Evolutionary conservation across 2,113 vertebrate genomes (phyloP).

Genomic region (Gobio gobio): DNA sequence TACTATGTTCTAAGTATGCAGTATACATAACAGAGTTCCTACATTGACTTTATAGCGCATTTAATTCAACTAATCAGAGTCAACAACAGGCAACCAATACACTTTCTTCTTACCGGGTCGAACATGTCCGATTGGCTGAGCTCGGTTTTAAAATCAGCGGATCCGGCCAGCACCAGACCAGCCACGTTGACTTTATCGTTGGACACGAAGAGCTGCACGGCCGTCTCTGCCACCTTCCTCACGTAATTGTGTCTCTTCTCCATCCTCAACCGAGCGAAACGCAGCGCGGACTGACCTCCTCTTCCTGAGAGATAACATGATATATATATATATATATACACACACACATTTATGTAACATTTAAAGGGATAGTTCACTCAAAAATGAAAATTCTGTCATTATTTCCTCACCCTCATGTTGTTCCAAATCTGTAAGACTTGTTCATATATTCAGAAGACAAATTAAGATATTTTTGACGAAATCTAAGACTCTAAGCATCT

Average conservation of each 20-base stretch:
- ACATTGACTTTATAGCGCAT: not conserved
- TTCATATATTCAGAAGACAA: no score
- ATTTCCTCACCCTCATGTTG: no score
- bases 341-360: not conserved
- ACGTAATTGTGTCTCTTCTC: constrained; percentile 99
- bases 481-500: no score
- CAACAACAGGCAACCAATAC: not conserved
- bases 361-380: not conserved
- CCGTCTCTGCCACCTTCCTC: constrained; percentile 97
- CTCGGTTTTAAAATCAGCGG: constrained; percentile 98
- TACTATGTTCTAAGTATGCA: no score
- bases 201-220: constrained; percentile 97
- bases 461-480: no score
- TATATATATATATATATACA: not conserved
- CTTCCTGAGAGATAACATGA: constrained; percentile 77
- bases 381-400: no score
- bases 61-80: not conserved
- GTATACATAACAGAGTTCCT: not conserved
- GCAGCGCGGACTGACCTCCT: constrained; percentile 97
- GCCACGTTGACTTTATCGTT: constrained; percentile 99
- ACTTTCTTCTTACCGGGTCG: constrained; percentile 86
- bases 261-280: constrained; percentile 97
- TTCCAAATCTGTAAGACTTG: no score
- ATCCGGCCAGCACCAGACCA: constrained; percentile 95
- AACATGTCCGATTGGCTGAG: constrained; percentile 99